A percentile compares a stretch with the other conserved stretches of the same genome.
Evolutionary conservation across 2,113 vertebrate genomes (phyloP).

Genomic region (Steatornis caripensis): DNA sequence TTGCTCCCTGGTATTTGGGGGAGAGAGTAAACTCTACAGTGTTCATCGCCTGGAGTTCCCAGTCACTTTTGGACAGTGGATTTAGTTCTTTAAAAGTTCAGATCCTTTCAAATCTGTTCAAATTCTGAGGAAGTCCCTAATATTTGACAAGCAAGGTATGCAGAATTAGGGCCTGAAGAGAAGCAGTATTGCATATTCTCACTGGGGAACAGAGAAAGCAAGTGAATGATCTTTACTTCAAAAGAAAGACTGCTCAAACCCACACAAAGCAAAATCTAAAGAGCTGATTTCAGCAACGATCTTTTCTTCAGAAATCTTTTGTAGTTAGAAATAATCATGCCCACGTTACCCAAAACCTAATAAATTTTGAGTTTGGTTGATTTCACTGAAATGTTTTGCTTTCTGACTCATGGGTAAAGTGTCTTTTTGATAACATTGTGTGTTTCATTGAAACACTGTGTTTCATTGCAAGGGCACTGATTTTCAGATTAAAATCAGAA

Average conservation of each 20-base stretch:
- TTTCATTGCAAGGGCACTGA: neutral
- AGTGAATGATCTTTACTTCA: neutral
- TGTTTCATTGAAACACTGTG: neutral
- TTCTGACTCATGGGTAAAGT: neutral
- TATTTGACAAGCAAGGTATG: neutral
- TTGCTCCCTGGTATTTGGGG: neutral
- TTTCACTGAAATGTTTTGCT: neutral
- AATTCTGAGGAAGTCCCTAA: neutral
- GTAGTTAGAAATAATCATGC: neutral
- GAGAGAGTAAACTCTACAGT: neutral
- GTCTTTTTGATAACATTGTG: neutral
- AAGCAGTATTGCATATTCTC: neutral
- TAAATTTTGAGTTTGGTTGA: neutral
- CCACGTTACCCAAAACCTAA: neutral
- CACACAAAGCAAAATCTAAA: neutral
- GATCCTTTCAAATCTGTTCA: neutral
- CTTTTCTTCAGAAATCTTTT: neutral
- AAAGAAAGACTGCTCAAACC: neutral
- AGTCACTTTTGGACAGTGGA: neutral
- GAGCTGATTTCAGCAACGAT: neutral
- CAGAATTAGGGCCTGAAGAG: neutral
- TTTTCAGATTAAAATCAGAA: conserved; percentile 13
- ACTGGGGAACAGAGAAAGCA: neutral
- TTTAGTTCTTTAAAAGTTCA: neutral
- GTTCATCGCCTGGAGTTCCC: neutral